phyloP scores from a whole-genome alignment of 2,888 invertebrate species.

The Endotricha flammealis region DNA sequence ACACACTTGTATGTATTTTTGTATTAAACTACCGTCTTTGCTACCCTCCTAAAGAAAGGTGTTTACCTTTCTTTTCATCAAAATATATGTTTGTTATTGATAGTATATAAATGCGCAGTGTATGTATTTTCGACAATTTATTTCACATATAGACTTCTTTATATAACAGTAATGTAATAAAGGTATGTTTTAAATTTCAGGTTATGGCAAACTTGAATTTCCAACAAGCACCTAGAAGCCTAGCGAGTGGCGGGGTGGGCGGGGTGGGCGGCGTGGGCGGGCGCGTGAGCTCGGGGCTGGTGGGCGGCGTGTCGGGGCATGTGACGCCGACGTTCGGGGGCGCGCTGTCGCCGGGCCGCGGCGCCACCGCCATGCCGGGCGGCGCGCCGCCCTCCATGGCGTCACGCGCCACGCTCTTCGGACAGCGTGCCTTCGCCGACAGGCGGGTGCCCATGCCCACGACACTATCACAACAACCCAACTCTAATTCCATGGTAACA shows the following conservation, averaged over 20 bases:
- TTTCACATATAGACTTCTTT: too few species aligned
- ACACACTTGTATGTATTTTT: too few species aligned
- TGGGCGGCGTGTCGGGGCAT: constrained; percentile 82
- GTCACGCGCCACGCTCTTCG: constrained; percentile 82
- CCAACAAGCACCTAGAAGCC: constrained; percentile 92
- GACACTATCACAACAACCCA: constrained; percentile 69
- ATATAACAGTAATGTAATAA: background rate
- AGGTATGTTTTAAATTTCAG: constrained; percentile 49
- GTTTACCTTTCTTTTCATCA: too few species aligned
- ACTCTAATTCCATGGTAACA: constrained; percentile 74
- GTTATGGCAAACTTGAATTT: constrained; percentile 97
- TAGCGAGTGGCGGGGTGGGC: constrained; percentile 83
- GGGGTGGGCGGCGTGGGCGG: constrained; percentile 83
- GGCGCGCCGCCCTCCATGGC: constrained; percentile 78
- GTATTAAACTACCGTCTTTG: too few species aligned
- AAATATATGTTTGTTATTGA: too few species aligned
- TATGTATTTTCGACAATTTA: too few species aligned
- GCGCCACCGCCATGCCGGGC: constrained; percentile 64
- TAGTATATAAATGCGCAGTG: too few species aligned
- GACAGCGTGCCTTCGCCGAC: constrained; percentile 88
- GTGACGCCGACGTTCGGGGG: constrained; percentile 75
- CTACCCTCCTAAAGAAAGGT: too few species aligned
- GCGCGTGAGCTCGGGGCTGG: constrained; percentile 82
- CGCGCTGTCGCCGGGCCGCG: constrained; percentile 67
- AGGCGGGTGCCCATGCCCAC: constrained; percentile 83